Base-by-base conservation (phyloP, 2,113 vertebrate genomes). In the Gyps fulvus region DNA sequence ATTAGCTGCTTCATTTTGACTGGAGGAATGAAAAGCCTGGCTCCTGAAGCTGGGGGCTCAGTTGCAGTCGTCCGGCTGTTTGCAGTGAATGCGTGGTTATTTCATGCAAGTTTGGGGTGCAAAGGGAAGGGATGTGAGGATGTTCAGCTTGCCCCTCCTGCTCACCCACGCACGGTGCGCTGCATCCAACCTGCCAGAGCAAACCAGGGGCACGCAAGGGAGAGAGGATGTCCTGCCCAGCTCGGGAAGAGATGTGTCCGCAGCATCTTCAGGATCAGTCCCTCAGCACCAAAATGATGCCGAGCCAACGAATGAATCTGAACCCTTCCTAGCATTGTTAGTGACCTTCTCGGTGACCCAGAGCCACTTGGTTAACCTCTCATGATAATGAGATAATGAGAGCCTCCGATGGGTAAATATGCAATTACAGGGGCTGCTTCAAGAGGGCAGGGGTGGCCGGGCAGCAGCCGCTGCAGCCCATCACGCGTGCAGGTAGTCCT, bases 1-100 rank as follows among this genome's bases (percentile, higher is more conserved):
- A 0, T 20, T 14, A 40, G 22, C 61, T 8, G 47, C 69, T 61
- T n/a, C 1, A 0, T 29, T 63, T 40, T 8, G 27, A 11, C 25
- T 7, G 17, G 6, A 55, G 47, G 57, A 57, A 57, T 29, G 81
- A n/a, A 57, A 72, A 67, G 13, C 7, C 14, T 32, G 16, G 1
- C 3, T 78, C 59, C 62, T 32, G 52, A 9, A 87, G 36, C 71
- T 31, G 27, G 15, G 61, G 11, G 19, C 22, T n/a, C 8, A 2
- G 3, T 5, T n/a, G 49, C 63, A 34, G 20, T 16, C 14, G 4
- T 16, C 16, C 22, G 5, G 52, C 7, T 50, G 20, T 27, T 25
- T 58, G 52, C 50, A 45, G 61, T 6, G 58, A 52, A 32, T 5
- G 7, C 0, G 0, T 3, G 8, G 34, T 21, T 43, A 11, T 49